phyloP scores from a whole-genome alignment of 1,140 invertebrate genomes.

The Plectrocnemia conspersa region DNA sequence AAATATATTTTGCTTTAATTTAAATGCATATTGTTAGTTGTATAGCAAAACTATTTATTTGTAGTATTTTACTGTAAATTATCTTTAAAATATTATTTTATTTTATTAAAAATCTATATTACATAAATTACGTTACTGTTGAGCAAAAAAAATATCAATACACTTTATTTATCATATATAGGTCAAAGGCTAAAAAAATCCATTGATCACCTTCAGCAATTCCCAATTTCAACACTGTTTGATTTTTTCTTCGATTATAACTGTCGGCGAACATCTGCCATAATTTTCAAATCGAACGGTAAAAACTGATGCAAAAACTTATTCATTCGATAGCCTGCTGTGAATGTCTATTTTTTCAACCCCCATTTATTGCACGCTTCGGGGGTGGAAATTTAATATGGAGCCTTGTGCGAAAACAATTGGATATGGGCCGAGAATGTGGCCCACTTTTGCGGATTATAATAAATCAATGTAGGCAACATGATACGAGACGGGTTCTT shows the following conservation, averaged over 20 bases:
- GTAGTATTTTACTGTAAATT: no score
- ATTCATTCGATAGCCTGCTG: neutral
- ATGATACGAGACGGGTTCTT: slow-evolving; percentile 27
- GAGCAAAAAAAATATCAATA: no score
- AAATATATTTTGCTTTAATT: no score
- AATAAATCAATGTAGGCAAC: slow-evolving; percentile 32
- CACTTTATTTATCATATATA: no score
- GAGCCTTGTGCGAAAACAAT: slow-evolving; percentile 29
- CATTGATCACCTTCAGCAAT: no score
- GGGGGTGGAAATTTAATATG: slow-evolving; percentile 29
- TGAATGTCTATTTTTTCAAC: slow-evolving; percentile 12
- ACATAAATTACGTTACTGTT: no score
- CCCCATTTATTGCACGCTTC: slow-evolving; percentile 26
- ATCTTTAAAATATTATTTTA: no score
- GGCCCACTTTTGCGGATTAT: slow-evolving; percentile 32
- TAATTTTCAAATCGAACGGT: slow-evolving; percentile 24
- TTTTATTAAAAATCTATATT: no score
- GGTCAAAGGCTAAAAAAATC: no score
- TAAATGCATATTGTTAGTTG: no score
- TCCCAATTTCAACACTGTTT: no score
- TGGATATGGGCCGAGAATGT: slow-evolving; percentile 12
- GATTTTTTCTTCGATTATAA: slow-evolving; percentile 9
- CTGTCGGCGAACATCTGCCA: slow-evolving; percentile 24
- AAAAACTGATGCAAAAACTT: slow-evolving; percentile 18
- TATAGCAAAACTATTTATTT: no score